These are phyloP conservation scores for Falcaria lacertinaria DNA, from an alignment of 2,888 invertebrate genomes.

Conservation along the genomic window DNA sequence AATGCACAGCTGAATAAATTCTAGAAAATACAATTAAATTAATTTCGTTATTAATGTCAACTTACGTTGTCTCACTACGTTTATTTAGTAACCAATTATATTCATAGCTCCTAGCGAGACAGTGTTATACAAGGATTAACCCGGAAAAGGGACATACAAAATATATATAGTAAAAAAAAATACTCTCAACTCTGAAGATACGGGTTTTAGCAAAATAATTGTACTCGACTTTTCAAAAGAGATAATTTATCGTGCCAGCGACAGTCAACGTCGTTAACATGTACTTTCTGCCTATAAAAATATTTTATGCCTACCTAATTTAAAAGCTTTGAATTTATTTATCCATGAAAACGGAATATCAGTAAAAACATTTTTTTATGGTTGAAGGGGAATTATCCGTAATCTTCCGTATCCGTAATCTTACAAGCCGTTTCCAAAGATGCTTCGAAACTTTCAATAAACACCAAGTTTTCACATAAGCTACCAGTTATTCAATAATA, in stretches of 20 bases:
- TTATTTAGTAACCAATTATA: too few species aligned
- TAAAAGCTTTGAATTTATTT: neutral
- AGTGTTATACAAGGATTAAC: neutral
- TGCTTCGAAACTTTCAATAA: neutral
- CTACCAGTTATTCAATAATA: constrained; percentile 11
- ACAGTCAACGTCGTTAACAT: too few species aligned
- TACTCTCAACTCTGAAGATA: too few species aligned
- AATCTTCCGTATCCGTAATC: too few species aligned
- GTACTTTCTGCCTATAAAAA: neutral
- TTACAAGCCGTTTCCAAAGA: constrained; percentile 3
- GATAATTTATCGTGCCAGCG: too few species aligned
- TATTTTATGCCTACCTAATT: neutral
- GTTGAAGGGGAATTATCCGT: too few species aligned
- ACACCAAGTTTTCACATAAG: neutral
- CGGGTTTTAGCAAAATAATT: too few species aligned
- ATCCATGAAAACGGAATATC: neutral
- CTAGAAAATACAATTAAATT: too few species aligned
- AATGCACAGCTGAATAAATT: neutral
- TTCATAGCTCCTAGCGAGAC: neutral
- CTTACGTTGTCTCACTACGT: too few species aligned
- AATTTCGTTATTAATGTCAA: too few species aligned
- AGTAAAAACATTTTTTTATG: too few species aligned
- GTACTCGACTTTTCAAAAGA: too few species aligned
- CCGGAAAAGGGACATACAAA: neutral
- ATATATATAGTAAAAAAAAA: neutral